A percentile compares a stretch with the other conserved stretches of the same genome.
phyloP scores from a whole-genome alignment of 2,888 invertebrate species.

The Morpho helenor region DNA sequence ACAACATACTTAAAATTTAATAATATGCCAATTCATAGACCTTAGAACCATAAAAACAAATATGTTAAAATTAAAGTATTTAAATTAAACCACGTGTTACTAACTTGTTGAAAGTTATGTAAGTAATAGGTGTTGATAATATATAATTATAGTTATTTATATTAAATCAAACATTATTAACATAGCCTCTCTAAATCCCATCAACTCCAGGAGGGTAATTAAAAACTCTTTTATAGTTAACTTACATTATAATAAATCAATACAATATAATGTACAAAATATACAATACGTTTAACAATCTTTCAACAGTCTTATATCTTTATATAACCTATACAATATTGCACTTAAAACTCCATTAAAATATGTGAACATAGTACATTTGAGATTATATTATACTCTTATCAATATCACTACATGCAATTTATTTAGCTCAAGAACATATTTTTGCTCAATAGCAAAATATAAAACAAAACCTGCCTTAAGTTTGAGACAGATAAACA shows the following conservation, averaged over 20 bases:
- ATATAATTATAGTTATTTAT: slow-evolving; percentile 25
- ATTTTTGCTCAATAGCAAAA: slow-evolving; percentile 15
- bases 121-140: slow-evolving; percentile 18
- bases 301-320: slow-evolving; percentile 77
- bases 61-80: slow-evolving; percentile 19
- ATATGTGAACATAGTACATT: slow-evolving; percentile 23
- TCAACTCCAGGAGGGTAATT: slow-evolving; percentile 42
- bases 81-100: slow-evolving; percentile 10
- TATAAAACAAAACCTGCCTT: slow-evolving; percentile 14
- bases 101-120: slow-evolving; percentile 26
- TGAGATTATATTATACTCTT: slow-evolving; percentile 36
- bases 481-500: slow-evolving; percentile 16
- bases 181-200: slow-evolving; percentile 48
- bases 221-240: slow-evolving; percentile 53
- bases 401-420: slow-evolving; percentile 20
- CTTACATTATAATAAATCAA: slow-evolving; percentile 61
- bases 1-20: slow-evolving; percentile 24
- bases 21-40: slow-evolving; percentile 19
- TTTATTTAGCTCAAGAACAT: slow-evolving; percentile 8
- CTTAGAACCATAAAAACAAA: slow-evolving; percentile 23
- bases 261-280: slow-evolving; percentile 72
- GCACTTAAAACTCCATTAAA: slow-evolving; percentile 51
- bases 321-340: slow-evolving; percentile 72
- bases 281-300: slow-evolving; percentile 72
- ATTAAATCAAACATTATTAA: slow-evolving; percentile 37